Percentiles rank a stretch among this genome's conserved stretches.
Conservation (phyloP, 2,888 invertebrate species). For the Apamea crenata region DNA sequence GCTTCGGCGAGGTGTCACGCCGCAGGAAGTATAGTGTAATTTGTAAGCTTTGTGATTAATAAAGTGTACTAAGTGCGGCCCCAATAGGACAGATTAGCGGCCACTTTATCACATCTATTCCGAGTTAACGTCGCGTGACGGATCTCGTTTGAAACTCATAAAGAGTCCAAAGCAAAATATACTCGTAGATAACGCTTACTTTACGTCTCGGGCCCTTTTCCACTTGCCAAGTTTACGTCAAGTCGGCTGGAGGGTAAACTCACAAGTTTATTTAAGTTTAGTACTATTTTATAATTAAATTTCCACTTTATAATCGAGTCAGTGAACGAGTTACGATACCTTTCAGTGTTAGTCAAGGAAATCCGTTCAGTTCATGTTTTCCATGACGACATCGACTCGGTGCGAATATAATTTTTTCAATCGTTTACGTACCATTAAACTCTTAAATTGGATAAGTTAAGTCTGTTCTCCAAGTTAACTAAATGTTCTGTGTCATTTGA, state of each 20-base stretch:
- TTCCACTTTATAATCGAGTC: slow-evolving; percentile 85
- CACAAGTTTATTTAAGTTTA: slow-evolving; percentile 86
- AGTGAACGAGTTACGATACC: slow-evolving; percentile 74
- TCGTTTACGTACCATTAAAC: background rate
- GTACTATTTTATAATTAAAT: slow-evolving; percentile 88
- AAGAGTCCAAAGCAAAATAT: slow-evolving; percentile 90
- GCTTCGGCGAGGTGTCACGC: slow-evolving; percentile 86
- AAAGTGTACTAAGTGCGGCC: slow-evolving; percentile 90
- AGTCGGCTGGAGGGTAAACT: slow-evolving; percentile 81
- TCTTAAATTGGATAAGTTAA: background rate
- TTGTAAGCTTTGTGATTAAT: slow-evolving; percentile 91
- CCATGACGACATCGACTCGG: slow-evolving; percentile 10
- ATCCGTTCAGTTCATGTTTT: slow-evolving; percentile 67
- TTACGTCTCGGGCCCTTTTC: slow-evolving; percentile 88
- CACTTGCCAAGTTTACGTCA: slow-evolving; percentile 86
- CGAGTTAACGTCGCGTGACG: slow-evolving; percentile 90
- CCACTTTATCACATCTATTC: slow-evolving; percentile 90
- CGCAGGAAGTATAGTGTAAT: slow-evolving; percentile 89
- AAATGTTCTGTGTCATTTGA: background rate
- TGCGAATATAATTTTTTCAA: background rate
- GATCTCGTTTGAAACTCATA: slow-evolving; percentile 90
- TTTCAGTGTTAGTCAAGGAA: slow-evolving; percentile 74
- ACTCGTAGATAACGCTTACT: slow-evolving; percentile 89
- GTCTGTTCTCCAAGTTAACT: background rate
- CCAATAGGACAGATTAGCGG: slow-evolving; percentile 90